These are phyloP conservation scores for Gobio occitaniae DNA, from an alignment of 2,797 vertebrate species.

Conservation along the genomic window DNA sequence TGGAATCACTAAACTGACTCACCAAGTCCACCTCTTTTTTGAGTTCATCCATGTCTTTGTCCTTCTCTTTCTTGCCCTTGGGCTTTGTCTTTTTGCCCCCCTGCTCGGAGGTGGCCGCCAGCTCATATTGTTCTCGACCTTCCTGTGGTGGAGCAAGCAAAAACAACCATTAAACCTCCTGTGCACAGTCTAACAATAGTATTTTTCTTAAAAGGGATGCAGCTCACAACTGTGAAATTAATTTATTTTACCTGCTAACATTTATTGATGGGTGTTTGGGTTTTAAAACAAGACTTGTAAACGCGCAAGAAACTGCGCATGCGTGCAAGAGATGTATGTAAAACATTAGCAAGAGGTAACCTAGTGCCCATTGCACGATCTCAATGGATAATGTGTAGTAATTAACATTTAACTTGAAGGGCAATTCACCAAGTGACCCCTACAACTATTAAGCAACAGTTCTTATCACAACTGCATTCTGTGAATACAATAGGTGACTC, in stretches of 20 bases:
- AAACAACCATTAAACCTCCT: background rate
- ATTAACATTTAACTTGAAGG: constrained; percentile 51
- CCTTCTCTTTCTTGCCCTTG: constrained; percentile 83
- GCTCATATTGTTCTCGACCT: constrained; percentile 97
- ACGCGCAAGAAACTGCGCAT: background rate
- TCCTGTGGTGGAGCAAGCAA: constrained; percentile 73
- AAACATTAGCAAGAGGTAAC: constrained; percentile 28
- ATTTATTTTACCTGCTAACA: background rate
- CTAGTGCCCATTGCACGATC: background rate
- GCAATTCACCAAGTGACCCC: constrained; percentile 5
- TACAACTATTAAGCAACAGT: constrained; percentile 14
- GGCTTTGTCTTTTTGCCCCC: constrained; percentile 82
- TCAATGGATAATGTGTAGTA: constrained; percentile 19
- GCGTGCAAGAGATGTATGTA: background rate
- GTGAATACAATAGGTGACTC: constrained; percentile 12
- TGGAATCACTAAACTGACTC: constrained; percentile 60
- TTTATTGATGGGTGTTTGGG: background rate
- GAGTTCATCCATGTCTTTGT: constrained; percentile 94
- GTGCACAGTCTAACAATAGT: background rate
- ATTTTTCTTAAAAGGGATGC: background rate
- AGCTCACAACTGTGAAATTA: background rate
- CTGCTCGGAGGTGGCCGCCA: constrained; percentile 94
- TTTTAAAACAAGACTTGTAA: background rate
- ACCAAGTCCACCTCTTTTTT: constrained; percentile 96
- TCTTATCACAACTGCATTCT: constrained; percentile 12